Evolutionary conservation across 2,888 invertebrate species (phyloP), one percentile per base, ranked within the genome.

Genomic region (Sinohyriopsis cumingii): DNA sequence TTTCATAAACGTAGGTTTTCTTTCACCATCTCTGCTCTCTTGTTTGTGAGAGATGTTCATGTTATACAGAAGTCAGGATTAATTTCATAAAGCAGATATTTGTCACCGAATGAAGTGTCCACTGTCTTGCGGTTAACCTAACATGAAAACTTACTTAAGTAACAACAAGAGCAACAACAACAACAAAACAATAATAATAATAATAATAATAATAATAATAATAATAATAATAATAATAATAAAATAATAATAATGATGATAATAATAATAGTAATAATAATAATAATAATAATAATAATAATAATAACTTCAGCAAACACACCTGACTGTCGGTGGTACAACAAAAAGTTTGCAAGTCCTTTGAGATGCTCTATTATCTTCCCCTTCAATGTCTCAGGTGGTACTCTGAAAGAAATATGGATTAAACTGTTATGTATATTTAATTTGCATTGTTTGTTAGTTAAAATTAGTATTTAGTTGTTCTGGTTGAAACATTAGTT

Each of bases 261-360:
- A 55, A 56, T 20, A 28, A 12, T 60, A 59, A 25, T n/a, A 57
- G 67, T 64, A 53, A 77, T 75, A 59, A 73, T 28, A 56, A 75
- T 78, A 5, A 79, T n/a, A 4, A 79, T 55, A 24, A 75, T 65
- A 15, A 76, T 65, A 1, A 67, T 65, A 18, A 75, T 64, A 55
- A 72, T 65, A 25, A 75, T 57, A 7, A 77, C 66, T 33, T 53
- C 33, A 62, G 5, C 18, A 33, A 53, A 67, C 68, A 61, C 60
- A 73, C 73, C 63, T 20, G 55, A 33, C 18, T 65, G 54, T 55
- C 68, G 20, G 54, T 67, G 57, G 55, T 73, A 75, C 28, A 69
- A n/a, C 6, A 68, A 19, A 18, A 55, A 65, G 4, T 68, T 59
- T 19, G 56, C 22, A 18, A 75, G 9, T 7, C 7, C 56, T 25